Evolutionary conservation across 2,888 invertebrate species (phyloP).

Genomic region (Hipparchia sbordonii): DNA sequence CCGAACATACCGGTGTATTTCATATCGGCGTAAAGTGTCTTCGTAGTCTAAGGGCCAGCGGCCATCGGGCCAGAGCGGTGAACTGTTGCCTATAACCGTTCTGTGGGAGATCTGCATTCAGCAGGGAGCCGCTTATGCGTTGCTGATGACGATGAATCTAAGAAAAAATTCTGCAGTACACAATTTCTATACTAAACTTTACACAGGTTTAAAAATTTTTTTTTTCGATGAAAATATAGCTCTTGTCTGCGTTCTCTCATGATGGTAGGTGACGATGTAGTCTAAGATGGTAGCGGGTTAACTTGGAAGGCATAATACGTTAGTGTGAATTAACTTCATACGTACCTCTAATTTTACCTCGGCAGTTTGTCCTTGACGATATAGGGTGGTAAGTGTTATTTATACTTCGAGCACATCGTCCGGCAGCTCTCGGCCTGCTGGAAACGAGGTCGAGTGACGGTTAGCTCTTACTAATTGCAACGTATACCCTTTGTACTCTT

Average conservation of each 20-base stretch:
- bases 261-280: background rate
- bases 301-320: background rate
- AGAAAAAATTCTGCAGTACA: no score
- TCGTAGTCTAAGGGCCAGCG: background rate
- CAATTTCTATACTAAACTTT: no score
- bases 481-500: background rate
- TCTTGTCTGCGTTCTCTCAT: background rate
- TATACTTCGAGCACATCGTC: background rate
- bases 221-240: background rate
- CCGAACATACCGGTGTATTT: constrained; percentile 22
- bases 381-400: no score
- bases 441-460: constrained; percentile 1
- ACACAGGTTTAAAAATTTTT: background rate
- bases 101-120: no score
- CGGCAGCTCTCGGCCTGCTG: background rate
- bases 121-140: no score
- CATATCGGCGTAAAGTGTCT: constrained; percentile 26
- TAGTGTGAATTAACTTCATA: no score
- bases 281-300: no score
- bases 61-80: no score
- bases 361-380: no score
- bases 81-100: no score
- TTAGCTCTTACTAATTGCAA: constrained; percentile 6
- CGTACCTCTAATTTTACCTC: no score
- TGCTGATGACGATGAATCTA: no score